Conservation (phyloP, 2,113 vertebrate species). For the Notarius lentiginosus region DNA sequence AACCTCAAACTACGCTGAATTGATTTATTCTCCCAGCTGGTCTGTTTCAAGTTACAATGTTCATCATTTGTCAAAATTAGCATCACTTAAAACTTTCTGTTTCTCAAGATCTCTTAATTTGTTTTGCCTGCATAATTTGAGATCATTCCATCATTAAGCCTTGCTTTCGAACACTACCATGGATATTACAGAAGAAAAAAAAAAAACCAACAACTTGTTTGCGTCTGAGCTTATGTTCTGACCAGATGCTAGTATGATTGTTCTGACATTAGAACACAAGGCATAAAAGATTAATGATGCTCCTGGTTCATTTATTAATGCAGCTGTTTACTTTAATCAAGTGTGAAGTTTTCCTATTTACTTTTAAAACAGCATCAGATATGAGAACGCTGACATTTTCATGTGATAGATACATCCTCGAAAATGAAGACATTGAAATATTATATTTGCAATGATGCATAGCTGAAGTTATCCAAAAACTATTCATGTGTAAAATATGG, state of each 20-base stretch:
- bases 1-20: conserved; percentile 21
- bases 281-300: conserved; percentile 43
- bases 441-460: conserved; percentile 43
- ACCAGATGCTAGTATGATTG: conserved; percentile 9
- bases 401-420: conserved; percentile 35
- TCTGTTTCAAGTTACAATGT: conserved; percentile 41
- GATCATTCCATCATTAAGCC: conserved; percentile 37
- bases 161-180: conserved; percentile 17
- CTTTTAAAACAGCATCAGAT: conserved; percentile 19
- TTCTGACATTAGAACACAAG: background rate
- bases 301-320: conserved; percentile 31
- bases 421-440: conserved; percentile 33
- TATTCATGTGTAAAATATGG: conserved; percentile 22
- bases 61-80: conserved; percentile 62
- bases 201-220: background rate
- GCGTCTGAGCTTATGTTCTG: background rate
- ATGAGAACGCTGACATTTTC: conserved; percentile 40
- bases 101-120: conserved; percentile 50
- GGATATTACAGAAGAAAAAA: background rate
- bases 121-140: conserved; percentile 36
- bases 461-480: background rate
- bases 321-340: conserved; percentile 37
- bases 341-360: conserved; percentile 39
- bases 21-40: conserved; percentile 49
- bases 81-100: conserved; percentile 53